Conservation (phyloP, 2,797 vertebrate species). For the Channa striata region DNA sequence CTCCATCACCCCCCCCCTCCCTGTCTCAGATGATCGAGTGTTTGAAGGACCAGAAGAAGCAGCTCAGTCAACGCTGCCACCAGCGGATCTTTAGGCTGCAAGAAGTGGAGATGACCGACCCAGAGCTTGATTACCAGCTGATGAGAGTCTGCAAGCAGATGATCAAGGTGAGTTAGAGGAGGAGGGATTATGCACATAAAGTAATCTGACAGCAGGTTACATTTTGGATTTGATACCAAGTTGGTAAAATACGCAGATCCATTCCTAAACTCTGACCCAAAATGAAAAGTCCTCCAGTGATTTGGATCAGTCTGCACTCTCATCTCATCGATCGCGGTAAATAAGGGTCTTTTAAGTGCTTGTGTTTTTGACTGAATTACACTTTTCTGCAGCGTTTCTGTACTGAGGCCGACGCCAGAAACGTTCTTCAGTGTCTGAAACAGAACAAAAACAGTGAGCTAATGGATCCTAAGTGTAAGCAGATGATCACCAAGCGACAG, state of each 20-base stretch:
- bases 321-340: not conserved
- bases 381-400: slow-evolving; percentile 89
- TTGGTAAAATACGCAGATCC: no score
- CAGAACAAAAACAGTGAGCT: slow-evolving; percentile 98
- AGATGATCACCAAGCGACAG: slow-evolving; percentile 98
- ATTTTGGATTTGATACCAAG: no score
- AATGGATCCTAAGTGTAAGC: slow-evolving; percentile 99
- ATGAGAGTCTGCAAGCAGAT: slow-evolving; percentile 99
- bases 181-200: not conserved
- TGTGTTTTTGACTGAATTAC: not conserved
- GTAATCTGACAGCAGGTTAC: no score
- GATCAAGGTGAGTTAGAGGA: slow-evolving; percentile 89
- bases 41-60: slow-evolving; percentile 95
- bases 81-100: slow-evolving; percentile 95
- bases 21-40: slow-evolving; percentile 93
- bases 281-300: no score
- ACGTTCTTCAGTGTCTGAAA: slow-evolving; percentile 94
- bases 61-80: slow-evolving; percentile 89
- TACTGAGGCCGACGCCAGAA: slow-evolving; percentile 91
- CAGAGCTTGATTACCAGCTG: slow-evolving; percentile 95
- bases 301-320: not conserved
- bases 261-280: no score
- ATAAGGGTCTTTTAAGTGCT: not conserved
- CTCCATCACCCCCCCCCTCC: no score
- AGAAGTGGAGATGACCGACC: slow-evolving; percentile 97